A percentile compares a stretch with the other conserved stretches of the same genome.
Conservation (phyloP, 2,888 invertebrate species). For the Axea sp. region DNA sequence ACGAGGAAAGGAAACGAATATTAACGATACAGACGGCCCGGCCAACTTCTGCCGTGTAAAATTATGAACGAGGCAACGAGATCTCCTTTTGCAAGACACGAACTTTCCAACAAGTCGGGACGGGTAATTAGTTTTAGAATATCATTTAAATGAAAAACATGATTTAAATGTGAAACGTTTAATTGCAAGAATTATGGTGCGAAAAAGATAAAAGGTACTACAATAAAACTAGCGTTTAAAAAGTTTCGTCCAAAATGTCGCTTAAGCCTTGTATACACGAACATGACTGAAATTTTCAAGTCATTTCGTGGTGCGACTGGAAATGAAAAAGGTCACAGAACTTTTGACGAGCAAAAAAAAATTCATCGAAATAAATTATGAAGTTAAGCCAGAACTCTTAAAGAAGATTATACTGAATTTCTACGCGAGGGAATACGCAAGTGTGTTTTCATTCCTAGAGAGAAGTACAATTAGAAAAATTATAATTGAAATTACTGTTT, state of each 20-base stretch:
- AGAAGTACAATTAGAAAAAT: too few relatives aligned
- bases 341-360: slow-evolving; percentile 24
- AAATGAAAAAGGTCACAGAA: slow-evolving; percentile 35
- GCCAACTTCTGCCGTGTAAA: slow-evolving; percentile 55
- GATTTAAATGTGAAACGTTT: slow-evolving; percentile 38
- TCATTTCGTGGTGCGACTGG: slow-evolving; percentile 7
- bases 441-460: too few relatives aligned
- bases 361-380: slow-evolving; percentile 32
- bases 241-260: slow-evolving; percentile 11
- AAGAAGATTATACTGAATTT: slow-evolving; percentile 16
- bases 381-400: slow-evolving; percentile 22
- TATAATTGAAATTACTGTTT: too few relatives aligned
- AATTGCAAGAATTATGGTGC: slow-evolving; percentile 31
- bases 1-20: slow-evolving; percentile 48
- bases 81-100: slow-evolving; percentile 28
- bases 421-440: too few relatives aligned
- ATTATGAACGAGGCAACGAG: slow-evolving; percentile 42
- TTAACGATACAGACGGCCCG: slow-evolving; percentile 43
- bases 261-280: slow-evolving; percentile 6
- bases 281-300: slow-evolving; percentile 7
- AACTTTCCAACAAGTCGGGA: slow-evolving; percentile 36
- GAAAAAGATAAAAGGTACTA: not conserved
- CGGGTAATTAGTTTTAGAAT: slow-evolving; percentile 46
- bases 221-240: slow-evolving; percentile 28
- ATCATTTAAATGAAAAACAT: slow-evolving; percentile 46